Conservation (phyloP, 2,797 vertebrate species). For the Prionace glauca region DNA sequence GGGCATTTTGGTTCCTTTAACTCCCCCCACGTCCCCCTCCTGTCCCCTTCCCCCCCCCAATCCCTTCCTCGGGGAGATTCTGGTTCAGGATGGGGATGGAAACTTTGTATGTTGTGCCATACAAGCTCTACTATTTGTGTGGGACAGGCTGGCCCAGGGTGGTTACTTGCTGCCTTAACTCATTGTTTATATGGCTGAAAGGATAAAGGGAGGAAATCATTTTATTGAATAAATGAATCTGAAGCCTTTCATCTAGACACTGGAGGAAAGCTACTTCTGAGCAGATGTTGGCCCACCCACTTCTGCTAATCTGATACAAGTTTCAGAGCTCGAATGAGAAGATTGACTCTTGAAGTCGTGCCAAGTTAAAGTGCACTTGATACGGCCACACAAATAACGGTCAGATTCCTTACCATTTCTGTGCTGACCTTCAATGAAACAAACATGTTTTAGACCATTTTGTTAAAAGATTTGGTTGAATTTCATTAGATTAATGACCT, state of each 20-base stretch:
- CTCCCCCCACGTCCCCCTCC: not conserved
- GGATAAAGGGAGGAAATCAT: not conserved
- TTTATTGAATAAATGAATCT: not conserved
- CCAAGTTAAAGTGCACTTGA: not conserved
- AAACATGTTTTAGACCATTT: not conserved
- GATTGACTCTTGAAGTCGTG: not conserved
- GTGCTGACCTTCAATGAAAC: not conserved
- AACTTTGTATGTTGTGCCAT: not conserved
- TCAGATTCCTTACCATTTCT: not conserved
- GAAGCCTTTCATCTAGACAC: not conserved
- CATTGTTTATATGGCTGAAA: not conserved
- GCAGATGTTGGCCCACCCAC: not conserved
- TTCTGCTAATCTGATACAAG: not conserved
- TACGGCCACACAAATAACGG: not conserved
- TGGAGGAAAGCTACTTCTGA: not conserved
- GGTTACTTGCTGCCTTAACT: not conserved
- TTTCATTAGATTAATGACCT: not conserved
- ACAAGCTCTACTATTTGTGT: not conserved
- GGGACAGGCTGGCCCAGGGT: not conserved
- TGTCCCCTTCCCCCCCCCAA: too few relatives aligned
- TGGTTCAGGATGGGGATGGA: not conserved
- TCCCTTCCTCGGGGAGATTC: not conserved
- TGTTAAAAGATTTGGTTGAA: not conserved
- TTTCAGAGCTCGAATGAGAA: not conserved
- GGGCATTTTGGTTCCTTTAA: not conserved